Base-by-base conservation (phyloP, 2,797 vertebrate species). In the Syndactyla subalaris region DNA sequence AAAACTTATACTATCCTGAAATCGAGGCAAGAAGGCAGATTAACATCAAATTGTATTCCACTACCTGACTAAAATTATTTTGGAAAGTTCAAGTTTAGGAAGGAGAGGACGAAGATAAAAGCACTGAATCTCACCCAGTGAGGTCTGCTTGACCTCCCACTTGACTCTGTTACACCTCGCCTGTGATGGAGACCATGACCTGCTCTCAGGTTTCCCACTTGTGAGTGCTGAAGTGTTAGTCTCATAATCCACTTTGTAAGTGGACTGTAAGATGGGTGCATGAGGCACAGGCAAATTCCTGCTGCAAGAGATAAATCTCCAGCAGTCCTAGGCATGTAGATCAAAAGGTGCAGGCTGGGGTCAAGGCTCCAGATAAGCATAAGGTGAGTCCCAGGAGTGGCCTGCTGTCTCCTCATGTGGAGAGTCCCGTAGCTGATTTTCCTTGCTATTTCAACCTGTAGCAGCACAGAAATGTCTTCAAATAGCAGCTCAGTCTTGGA, bases 151-250 rank as follows among this genome's bases (percentile, higher is more conserved):
- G 98, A 98, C 98, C 97, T 97, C 96, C 93, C 95, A 97, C 98
- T 98, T 98, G 98, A 98, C 98, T 97, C 96, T n/a, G 24, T 92
- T 96, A 97, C 97, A 98, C 98, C 98, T 98, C 6, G 76, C 89
- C 92, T 96, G 96, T 97, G 97, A 98, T 93, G 91, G 96, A 96
- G 97, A 97, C 95, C 95, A 96, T 94, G 96, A 97, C 85, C 95
- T 93, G 72, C 94, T 96, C 96, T 95, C 93, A 93, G 94, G 86
- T 93, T 96, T 96, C 92, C 92, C 97, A 97, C 97, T 98, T 97
- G 78, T 9, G 78, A 94, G 97, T 81, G 98, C 92, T 98, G 98
- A 98, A 98, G 98, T 98, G 98, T 98, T 96, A 98, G 98, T 96
- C 97, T 84, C 89, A 78, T 93, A 97, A 98, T 97, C 97, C 97